Base-by-base conservation (phyloP, 2,113 vertebrate species). In the Myrmecobius fasciatus region DNA sequence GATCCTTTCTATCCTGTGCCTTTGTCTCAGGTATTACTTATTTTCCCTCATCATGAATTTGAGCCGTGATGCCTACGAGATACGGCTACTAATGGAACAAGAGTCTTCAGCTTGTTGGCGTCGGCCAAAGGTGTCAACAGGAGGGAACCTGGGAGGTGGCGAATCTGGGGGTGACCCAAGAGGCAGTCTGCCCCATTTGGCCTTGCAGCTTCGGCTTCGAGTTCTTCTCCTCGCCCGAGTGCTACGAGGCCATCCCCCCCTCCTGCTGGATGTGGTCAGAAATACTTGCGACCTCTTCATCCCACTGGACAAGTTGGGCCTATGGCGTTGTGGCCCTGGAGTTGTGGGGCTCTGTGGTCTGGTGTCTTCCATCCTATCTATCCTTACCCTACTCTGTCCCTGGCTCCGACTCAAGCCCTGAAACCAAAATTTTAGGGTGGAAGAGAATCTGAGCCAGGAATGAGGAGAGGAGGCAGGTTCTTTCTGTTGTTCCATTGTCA, bases 401-500 rank as follows among this genome's bases (percentile, higher is more conserved):
- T 99, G 99, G 99, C 99, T 99, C 92, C 99, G 99, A 93, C 99
- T 99, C 31, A 99, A 99, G 92, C 99, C 99, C 0, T 99, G 95
- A 99, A 0, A 2, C 0, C 3, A 26, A 56, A 46, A 46, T n/a
- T 43, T 11, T 48, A 25, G 48, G 46, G 46, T 51, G 91, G 51
- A 94, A 2, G 20, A 92, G 60, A 49, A 89, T 53, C 88, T 52
- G 53, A 92, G 89, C 24, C 54, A 88, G 53, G 20, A 28, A 11
- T 67, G 31, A 96, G 91, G n/a, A 46, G 89, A 46, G 49, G 83
- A 89, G 31, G 94, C 93, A 92, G 92, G 28, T 90, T 4, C 0
- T 91, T 31, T 52, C 28, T 12, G 6, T 0, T 31, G 22, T 67
- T 28, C 89, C 24, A 36, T 6, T 31, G 25, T 88, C 53, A 31